These are phyloP conservation scores for Ctenodactylus gundi DNA, from an alignment of 2,113 vertebrate genomes.

Conservation along the genomic window DNA sequence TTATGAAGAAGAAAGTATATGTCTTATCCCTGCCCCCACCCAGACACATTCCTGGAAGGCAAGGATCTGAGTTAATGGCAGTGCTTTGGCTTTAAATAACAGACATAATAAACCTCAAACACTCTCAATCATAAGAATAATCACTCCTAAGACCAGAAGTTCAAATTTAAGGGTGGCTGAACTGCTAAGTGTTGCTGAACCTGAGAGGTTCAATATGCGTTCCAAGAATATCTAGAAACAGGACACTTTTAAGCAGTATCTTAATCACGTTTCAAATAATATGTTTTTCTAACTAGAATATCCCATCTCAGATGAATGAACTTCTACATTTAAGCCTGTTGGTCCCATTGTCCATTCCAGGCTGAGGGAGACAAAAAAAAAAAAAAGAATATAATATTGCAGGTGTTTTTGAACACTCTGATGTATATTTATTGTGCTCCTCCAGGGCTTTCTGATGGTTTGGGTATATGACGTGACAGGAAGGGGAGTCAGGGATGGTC, in stretches of 20 bases:
- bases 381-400: background rate
- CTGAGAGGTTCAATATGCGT: background rate
- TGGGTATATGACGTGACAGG: background rate
- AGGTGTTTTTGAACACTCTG: background rate
- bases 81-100: background rate
- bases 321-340: background rate
- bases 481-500: background rate
- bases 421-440: background rate
- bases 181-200: background rate
- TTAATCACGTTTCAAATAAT: background rate
- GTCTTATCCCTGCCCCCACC: background rate
- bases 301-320: background rate
- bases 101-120: background rate
- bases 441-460: background rate
- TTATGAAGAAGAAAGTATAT: background rate
- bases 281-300: background rate
- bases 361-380: too few species aligned
- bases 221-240: background rate
- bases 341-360: background rate
- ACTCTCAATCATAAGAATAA: background rate
- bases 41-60: background rate
- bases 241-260: background rate
- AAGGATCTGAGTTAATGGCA: background rate
- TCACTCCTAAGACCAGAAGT: background rate
- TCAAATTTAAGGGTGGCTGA: background rate